Evolutionary conservation across 2,888 invertebrate genomes (phyloP), one percentile per base, ranked within the genome.

Genomic region (Synergus itoensis): DNA sequence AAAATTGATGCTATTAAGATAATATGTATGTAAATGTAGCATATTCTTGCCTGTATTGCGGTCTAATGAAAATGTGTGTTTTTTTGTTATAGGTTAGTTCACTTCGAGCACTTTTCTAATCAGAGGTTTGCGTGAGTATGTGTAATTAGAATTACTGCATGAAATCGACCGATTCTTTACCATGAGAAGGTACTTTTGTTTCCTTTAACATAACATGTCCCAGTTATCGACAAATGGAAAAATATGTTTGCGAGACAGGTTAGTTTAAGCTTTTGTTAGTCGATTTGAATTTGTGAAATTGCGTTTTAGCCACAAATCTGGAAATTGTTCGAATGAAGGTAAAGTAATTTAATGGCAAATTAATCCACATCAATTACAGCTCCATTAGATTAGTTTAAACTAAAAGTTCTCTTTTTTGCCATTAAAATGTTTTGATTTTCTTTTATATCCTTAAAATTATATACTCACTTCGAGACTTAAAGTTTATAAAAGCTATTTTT

Each of bases 111-210:
- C 28, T 73, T 73, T 73, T n/a, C 48, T 73, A 36, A 73, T 53
- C 53, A 73, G 53, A n/a, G 53, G 48, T 73, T 73, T 28, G 73
- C 73, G 73, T 73, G 73, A 73, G 73, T 73, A 73, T 53, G 36
- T 9, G 28, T 36, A 73, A 36, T 73, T 53, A 53, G 36, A 73
- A 73, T 73, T 53, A 73, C 36, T 53, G 53, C 73, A 53, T 48
- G 73, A 73, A 48, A 36, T 53, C 48, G 69, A 73, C 48, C 69
- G 48, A 48, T 28, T 73, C 69, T 69, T 69, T 73, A 28, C 12
- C 45, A 45, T n/a, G 28, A 16, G 36, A 43, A 43, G 9, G 43
- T n/a, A 43, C 14, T 48, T 73, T 53, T 73, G n/a, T 45, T 73
- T 53, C 28, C 28, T 28, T 36, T 73, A 53, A 73, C 73, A 53